phyloP scores from a whole-genome alignment of 2,888 invertebrate genomes.

The Anodontia alba region DNA sequence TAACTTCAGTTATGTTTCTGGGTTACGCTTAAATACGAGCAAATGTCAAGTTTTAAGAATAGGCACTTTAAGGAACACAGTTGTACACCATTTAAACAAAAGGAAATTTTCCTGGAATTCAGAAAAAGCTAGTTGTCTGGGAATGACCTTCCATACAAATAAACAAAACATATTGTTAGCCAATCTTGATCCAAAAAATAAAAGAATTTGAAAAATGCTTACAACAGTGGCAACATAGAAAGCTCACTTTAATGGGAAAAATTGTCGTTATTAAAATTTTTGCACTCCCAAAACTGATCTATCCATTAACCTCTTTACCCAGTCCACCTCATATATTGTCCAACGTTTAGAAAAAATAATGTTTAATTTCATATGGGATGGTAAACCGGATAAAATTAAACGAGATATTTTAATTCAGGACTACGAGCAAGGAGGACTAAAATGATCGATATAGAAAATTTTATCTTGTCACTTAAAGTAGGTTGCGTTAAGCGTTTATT shows the following conservation, averaged over 20 bases:
- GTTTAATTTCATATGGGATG: not conserved
- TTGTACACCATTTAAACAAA: not conserved
- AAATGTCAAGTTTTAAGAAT: not conserved
- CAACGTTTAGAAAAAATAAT: not conserved
- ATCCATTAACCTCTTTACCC: not conserved
- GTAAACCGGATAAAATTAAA: not conserved
- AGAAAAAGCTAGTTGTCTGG: not conserved
- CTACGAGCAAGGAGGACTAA: not conserved
- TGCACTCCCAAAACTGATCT: not conserved
- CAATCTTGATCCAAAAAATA: not conserved
- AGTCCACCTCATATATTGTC: not conserved
- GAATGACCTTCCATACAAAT: not conserved
- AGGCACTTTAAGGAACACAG: not conserved
- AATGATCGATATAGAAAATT: not conserved
- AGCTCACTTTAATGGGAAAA: not conserved
- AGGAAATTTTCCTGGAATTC: not conserved
- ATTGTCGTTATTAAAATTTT: not conserved
- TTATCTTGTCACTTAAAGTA: not conserved
- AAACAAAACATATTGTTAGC: not conserved
- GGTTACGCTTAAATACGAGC: not conserved
- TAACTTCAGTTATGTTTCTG: not conserved
- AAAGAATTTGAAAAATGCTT: not conserved
- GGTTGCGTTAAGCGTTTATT: not conserved
- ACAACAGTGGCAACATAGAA: not conserved
- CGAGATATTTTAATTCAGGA: not conserved